Evolutionary conservation across 2,797 vertebrate genomes (phyloP), one percentile per base, ranked within the genome.

Genomic region (Selene dorsalis): DNA sequence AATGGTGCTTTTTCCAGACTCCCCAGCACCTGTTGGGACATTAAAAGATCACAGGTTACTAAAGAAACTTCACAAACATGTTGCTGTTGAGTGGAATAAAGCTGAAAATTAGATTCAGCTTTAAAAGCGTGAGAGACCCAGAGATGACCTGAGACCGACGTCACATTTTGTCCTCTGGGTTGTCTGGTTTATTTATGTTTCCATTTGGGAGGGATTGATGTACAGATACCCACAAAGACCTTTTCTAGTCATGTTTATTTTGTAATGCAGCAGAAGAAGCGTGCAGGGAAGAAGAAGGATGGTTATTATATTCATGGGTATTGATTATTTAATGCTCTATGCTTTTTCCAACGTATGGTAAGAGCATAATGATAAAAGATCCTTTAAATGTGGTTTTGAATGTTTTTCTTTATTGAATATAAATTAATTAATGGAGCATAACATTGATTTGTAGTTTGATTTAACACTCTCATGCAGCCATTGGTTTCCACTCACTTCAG

Each of bases 1-100:
- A 68, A 96, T 96, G 82, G 95, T 96, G 87, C 95, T 96, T 91
- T 96, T 96, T 58, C 95, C 95, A 56, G 95, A 96, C 87, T 96
- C 95, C 6, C 95, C 95, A n/a, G 95, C 95, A 91, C 95, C 95
- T 95, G 91, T 82, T 66, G 88, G 73, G 80, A 91, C 69, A 87
- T 45, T 14, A 70, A 79, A 75, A 82, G 18, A 76, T 55, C 9
- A 74, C 41, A 11, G 69, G 47, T 87, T 84, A 77, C 13, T 77
- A 22, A 26, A 74, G 11, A 13, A 59, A 60, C 18, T 9, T 52
- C 13, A 35, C 32, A 14, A n/a, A 0, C 11, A 20, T 47, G 20
- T 66, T 63, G 52, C 22, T 39, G 63, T 11, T 39, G 18, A 64
- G 4, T 12, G 30, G 8, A 80, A 61, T 48, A 47, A 60, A 48